Base-by-base conservation (phyloP, 2,797 vertebrate genomes). In the Coranthus polyacanthus region DNA sequence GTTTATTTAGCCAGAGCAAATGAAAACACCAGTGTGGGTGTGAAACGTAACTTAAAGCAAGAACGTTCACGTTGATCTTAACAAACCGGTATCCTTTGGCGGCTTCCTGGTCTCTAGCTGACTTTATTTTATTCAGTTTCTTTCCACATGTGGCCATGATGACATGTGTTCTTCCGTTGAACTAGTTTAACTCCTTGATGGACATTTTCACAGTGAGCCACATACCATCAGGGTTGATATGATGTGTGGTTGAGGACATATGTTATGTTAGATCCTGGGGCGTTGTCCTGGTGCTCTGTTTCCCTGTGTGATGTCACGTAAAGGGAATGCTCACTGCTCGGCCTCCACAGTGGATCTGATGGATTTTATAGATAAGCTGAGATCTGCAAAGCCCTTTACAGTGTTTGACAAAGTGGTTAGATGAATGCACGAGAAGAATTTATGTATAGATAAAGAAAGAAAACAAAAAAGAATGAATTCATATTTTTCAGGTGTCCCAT, bases 291-390 rank as follows among this genome's bases (percentile, higher is more conserved):
- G 38, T 43, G 15, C 24, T 24, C 10, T 36, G 7, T 20, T 57
- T 41, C 39, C 21, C 29, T 22, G 38, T 45, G 12, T 64, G 60
- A 53, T 47, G 52, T 69, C 42, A 75, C 65, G 29, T 34, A n/a
- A 22, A 29, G n/a, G 21, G 47, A 44, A 58, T 54, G 42, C 37
- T 37, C 5, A 13, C 21, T 1, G 7, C 37, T 37, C 6, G 34
- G 26, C 15, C 16, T 51, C 21, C 36, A 13, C 21, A 3, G 50
- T 37, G 12, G 34, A 37, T 52, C 16, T 1, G 50, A 12, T 20
- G 12, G 20, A 21, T 37, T 12, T 13, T 52, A 12, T 41, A n/a
- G 15, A 41, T 41, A 16, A 15, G 43, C 17, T 45, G 11, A 45
- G 43, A 45, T 45, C 20, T 12, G 10, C n/a, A 42, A 5, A 12